Evolutionary conservation across 2,113 vertebrate genomes (phyloP), one percentile per base, ranked within the genome.

Genomic region (Calidris pygmaea): DNA sequence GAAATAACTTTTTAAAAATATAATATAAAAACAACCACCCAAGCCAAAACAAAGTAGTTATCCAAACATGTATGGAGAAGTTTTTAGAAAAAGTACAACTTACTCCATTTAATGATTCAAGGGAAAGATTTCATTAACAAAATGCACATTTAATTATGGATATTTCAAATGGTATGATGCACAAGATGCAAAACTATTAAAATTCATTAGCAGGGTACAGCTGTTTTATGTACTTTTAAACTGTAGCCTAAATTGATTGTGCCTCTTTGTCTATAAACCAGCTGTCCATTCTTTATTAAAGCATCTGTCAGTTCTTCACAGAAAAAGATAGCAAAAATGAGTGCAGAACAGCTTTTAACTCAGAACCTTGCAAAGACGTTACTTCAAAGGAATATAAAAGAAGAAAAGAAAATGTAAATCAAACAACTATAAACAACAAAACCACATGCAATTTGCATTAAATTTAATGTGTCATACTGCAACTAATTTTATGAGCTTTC

Each of bases 151-250:
- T 96, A 93, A 95, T 96, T 96, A 95, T 89, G 60, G 70, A 50
- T 95, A 85, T 97, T 96, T 95, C 30, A 21, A 96, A 89, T 71
- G 22, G 10, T 55, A 87, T 74, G 76, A 74, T 96, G 37, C 7
- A 16, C 73, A 93, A 84, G 85, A 96, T 79, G 39, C n/a, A 95
- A 95, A 96, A 92, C 55, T 45, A 90, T 87, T 95, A 93, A 92
- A 94, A 95, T 22, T 90, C 84, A 96, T 97, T 97, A 94, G 90
- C 79, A 84, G 56, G 39, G 37, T 94, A 94, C 95, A 97, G 94
- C 71, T 97, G 84, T 43, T 98, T 97, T 93, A 90, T 94, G 48
- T 89, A 87, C 82, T 96, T 97, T 96, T 95, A 97, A 97, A 97
- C 82, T 96, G 87, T 96, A 96, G 45, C 41, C 43, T 91, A 94